Base-by-base conservation (phyloP, 2,888 invertebrate species). In the Mayetiola destructor region DNA sequence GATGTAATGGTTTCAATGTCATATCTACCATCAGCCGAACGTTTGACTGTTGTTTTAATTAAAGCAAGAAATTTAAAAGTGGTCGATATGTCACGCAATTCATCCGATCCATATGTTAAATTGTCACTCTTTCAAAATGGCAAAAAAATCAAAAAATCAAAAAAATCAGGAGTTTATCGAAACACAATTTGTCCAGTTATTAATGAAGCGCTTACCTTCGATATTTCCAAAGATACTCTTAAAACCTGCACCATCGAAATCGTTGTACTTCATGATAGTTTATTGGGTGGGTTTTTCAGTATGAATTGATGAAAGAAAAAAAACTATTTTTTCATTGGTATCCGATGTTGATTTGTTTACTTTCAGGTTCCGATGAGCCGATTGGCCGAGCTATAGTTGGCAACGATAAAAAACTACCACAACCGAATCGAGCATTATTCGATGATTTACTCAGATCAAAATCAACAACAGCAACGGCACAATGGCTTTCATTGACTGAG, bases 51-150 rank as follows among this genome's bases (percentile, higher is more conserved):
- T 21, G 93, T 91, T 0, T 81, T 94, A 42, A 88, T 94, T 63
- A 94, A 94, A 72, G 93, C 88, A 1, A 78, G 92, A 61, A 91
- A 92, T 68, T 76, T 95, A 18, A 85, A 91, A 68, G 89, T 92
- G 30, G 92, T 93, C 82, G 94, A 93, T 67, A 91, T 93, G 64
- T 90, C 90, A 36, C 69, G 77, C 54, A 94, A 93, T 63, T 88
- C 89, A 30, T 93, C 75, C 85, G 95, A 95, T 79, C 94, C 95
- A 0, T 95, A 93, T 71, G 91, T 94, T 58, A 94, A 94, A 75
- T 86, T 93, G 27, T 86, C 88, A 64, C 76, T 95, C 58, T 79
- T 92, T 63, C 88, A 88, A 66, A 85, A 88, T 70, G 88, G 88
- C 3, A 89, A 90, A 68, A 77, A 92, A 59, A 85, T 94, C 64